phyloP scores from a whole-genome alignment of 2,113 vertebrate genomes.

The Protomyctophum bolini region DNA sequence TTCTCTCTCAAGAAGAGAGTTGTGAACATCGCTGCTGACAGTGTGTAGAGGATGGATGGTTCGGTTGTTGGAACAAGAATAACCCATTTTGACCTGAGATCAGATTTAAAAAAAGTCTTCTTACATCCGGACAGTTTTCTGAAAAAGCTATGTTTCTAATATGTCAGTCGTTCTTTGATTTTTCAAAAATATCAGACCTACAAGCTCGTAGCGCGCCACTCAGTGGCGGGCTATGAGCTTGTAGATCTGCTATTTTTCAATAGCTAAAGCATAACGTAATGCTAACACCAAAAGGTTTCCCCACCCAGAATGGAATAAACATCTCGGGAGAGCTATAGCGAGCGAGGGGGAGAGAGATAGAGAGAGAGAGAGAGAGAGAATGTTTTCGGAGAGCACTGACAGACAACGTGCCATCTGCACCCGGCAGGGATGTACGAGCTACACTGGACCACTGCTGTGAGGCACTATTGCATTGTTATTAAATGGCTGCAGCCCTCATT shows the following conservation, averaged over 20 bases:
- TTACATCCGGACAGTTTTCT: no score
- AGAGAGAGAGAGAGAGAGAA: slow-evolving; percentile 26
- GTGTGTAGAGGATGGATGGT: slow-evolving; percentile 23
- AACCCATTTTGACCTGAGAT: no score
- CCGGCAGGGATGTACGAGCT: slow-evolving; percentile 66
- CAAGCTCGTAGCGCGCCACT: no score
- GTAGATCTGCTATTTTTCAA: no score
- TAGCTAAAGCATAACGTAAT: no score
- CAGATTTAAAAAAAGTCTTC: no score
- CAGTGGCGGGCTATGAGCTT: no score
- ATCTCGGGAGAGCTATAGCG: neutral
- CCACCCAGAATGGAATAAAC: slow-evolving; percentile 2
- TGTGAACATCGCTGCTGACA: slow-evolving; percentile 43
- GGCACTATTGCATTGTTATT: slow-evolving; percentile 80
- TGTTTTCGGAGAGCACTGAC: slow-evolving; percentile 72
- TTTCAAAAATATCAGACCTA: no score
- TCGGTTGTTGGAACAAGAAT: no score
- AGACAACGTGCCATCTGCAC: slow-evolving; percentile 83
- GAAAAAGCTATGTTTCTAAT: no score
- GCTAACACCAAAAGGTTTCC: no score
- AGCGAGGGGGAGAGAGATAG: slow-evolving; percentile 4
- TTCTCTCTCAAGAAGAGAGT: slow-evolving; percentile 50
- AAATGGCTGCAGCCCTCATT: slow-evolving; percentile 76
- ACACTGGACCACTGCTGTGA: slow-evolving; percentile 76
- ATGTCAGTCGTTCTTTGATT: no score